Evolutionary conservation across 2,797 vertebrate species (phyloP).

Genomic region (Vespertilio murinus): DNA sequence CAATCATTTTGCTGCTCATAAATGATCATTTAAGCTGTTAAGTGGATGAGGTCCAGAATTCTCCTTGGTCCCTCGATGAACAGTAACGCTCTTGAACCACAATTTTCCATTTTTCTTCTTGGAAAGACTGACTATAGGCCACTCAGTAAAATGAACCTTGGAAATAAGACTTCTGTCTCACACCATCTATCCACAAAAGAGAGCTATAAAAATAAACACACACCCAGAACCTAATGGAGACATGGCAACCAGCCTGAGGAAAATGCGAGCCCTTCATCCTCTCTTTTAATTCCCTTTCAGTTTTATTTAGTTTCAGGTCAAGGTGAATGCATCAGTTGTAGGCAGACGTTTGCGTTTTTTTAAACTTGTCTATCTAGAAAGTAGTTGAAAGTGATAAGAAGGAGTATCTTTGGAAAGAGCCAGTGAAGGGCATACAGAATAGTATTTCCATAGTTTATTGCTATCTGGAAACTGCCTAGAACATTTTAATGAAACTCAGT

Average conservation of each 20-base stretch:
- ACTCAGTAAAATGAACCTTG: slow-evolving; percentile 65
- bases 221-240: slow-evolving; percentile 53
- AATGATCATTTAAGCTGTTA: neutral
- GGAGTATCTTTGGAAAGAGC: neutral
- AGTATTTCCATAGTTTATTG: neutral
- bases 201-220: slow-evolving; percentile 64
- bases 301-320: slow-evolving; percentile 57
- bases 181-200: slow-evolving; percentile 33
- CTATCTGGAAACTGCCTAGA: neutral
- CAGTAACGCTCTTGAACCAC: neutral
- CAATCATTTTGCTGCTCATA: slow-evolving; percentile 29
- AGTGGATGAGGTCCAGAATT: slow-evolving; percentile 9
- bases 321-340: neutral
- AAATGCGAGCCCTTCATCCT: slow-evolving; percentile 28
- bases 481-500: neutral
- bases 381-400: slow-evolving; percentile 30
- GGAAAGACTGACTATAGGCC: slow-evolving; percentile 52
- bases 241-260: slow-evolving; percentile 15
- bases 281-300: slow-evolving; percentile 20
- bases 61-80: neutral
- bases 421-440: neutral
- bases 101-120: slow-evolving; percentile 64
- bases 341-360: slow-evolving; percentile 32
- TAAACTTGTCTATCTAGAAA: slow-evolving; percentile 48
- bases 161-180: slow-evolving; percentile 60